phyloP scores from a whole-genome alignment of 2,113 vertebrate species.

The Orthonyx spaldingii region DNA sequence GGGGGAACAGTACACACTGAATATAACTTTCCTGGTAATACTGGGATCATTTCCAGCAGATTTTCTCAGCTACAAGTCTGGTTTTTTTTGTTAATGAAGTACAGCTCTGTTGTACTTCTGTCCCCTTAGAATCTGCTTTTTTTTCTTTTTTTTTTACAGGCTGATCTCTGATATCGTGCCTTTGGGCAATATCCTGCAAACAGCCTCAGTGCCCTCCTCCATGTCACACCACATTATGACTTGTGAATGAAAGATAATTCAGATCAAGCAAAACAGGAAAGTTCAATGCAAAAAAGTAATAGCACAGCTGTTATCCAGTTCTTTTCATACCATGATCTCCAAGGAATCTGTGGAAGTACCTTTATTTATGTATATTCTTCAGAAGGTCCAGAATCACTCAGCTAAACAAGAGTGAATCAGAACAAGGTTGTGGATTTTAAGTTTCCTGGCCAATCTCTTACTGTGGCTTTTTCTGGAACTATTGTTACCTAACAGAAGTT shows the following conservation, averaged over 20 bases:
- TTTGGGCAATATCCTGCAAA: background rate
- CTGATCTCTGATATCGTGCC: background rate
- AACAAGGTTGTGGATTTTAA: background rate
- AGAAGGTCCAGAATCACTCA: background rate
- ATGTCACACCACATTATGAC: background rate
- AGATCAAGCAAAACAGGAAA: background rate
- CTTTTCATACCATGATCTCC: background rate
- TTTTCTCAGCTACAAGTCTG: background rate
- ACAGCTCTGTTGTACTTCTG: background rate
- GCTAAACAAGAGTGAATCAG: background rate
- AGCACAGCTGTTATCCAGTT: background rate
- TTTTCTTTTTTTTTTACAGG: background rate
- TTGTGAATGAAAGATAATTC: background rate
- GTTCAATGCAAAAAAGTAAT: background rate
- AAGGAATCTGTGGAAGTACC: background rate
- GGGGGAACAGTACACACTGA: fast-evolving
- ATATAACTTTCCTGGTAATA: background rate
- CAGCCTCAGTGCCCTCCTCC: background rate
- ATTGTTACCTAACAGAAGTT: background rate
- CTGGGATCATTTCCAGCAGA: background rate
- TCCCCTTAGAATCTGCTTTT: background rate
- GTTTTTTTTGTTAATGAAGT: background rate
- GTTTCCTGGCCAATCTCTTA: background rate
- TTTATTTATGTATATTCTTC: background rate
- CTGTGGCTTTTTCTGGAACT: background rate